A percentile compares a stretch with the other conserved stretches of the same genome.
These are phyloP conservation scores for Rhombomys opimus DNA, from an alignment of 2,113 vertebrate species.

Conservation along the genomic window DNA sequence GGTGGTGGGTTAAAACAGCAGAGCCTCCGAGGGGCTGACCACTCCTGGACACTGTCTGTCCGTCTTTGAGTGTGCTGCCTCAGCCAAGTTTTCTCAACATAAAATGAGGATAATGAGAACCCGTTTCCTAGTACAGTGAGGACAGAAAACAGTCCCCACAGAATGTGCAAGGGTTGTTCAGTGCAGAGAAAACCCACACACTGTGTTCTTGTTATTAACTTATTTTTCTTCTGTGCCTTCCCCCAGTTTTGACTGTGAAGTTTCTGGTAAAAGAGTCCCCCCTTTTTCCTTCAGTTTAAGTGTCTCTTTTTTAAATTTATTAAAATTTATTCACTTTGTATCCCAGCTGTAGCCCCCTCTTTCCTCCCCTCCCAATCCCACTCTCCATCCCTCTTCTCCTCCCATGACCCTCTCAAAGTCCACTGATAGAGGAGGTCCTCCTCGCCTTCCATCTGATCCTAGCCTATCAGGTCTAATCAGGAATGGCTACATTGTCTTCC, in stretches of 20 bases:
- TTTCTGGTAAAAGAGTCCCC: not conserved
- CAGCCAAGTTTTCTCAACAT: not conserved
- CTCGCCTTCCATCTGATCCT: too few species aligned
- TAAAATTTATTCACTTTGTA: too few species aligned
- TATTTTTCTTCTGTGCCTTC: not conserved
- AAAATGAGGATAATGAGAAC: not conserved
- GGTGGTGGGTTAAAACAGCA: not conserved
- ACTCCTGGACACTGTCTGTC: not conserved
- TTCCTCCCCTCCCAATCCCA: too few species aligned
- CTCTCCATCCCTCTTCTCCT: too few species aligned
- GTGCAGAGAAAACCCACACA: not conserved
- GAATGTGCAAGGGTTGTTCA: not conserved
- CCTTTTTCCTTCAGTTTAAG: not conserved
- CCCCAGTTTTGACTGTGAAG: not conserved
- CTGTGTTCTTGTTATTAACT: not conserved
- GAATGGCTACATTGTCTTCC: too few species aligned
- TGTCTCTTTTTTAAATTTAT: too few species aligned
- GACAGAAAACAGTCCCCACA: not conserved
- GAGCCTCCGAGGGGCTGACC: not conserved
- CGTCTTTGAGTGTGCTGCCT: not conserved
- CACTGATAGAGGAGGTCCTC: too few species aligned
- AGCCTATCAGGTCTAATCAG: too few species aligned
- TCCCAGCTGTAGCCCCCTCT: not conserved
- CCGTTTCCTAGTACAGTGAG: not conserved
- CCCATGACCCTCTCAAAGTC: too few species aligned